These are phyloP conservation scores for Pedicia rivosa DNA, from an alignment of 2,888 invertebrate genomes.

Conservation along the genomic window DNA sequence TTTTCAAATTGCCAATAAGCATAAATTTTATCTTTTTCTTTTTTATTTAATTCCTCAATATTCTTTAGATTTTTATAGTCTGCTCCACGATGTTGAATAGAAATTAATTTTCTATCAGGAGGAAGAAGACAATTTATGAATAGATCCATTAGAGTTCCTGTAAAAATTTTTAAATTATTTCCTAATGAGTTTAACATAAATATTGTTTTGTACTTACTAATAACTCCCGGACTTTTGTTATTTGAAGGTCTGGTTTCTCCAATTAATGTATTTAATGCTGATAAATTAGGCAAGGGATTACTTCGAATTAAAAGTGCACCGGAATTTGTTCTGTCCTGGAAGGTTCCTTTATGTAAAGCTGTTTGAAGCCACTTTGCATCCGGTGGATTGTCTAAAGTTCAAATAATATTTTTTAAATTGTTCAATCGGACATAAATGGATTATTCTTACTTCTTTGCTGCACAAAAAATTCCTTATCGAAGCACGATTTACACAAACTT, in stretches of 20 bases:
- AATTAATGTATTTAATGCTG: slow-evolving; percentile 24
- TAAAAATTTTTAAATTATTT: not conserved
- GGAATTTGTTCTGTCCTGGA: slow-evolving; percentile 30
- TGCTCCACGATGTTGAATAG: slow-evolving; percentile 23
- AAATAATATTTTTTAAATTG: not conserved
- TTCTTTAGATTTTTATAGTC: slow-evolving; percentile 28
- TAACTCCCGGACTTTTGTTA: slow-evolving; percentile 25
- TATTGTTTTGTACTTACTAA: slow-evolving; percentile 10
- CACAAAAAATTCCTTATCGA: slow-evolving; percentile 20
- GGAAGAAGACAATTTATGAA: slow-evolving; percentile 27
- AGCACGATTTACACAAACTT: slow-evolving; percentile 23
- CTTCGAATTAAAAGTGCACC: slow-evolving; percentile 29
- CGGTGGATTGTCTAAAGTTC: slow-evolving; percentile 24
- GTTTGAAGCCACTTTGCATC: slow-evolving; percentile 30
- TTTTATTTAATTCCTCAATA: slow-evolving; percentile 32
- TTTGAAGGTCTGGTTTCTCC: slow-evolving; percentile 26
- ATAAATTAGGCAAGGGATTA: slow-evolving; percentile 27
- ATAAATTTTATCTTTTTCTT: slow-evolving; percentile 45
- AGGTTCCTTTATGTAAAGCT: slow-evolving; percentile 29
- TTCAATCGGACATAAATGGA: no score
- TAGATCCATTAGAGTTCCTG: slow-evolving; percentile 21
- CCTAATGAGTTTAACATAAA: not conserved
- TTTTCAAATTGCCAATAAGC: slow-evolving; percentile 82
- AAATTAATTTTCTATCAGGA: slow-evolving; percentile 23
- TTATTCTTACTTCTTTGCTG: slow-evolving; percentile 24